Base-by-base conservation (phyloP, 2,888 invertebrate genomes). In the Drosophila kambysellisi region DNA sequence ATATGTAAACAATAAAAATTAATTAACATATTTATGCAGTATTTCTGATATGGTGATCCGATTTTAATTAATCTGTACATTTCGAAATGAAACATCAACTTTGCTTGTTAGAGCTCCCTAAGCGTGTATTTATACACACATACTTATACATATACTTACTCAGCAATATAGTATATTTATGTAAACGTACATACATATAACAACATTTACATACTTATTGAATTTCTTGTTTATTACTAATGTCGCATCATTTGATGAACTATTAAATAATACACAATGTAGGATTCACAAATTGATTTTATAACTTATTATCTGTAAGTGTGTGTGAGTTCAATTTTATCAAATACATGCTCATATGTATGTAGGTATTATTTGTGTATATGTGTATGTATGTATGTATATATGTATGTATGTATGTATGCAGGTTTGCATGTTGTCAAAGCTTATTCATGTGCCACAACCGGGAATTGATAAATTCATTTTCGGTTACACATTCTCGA, bases 201-300 rank as follows among this genome's bases (percentile, higher is more conserved):
- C 25, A 17, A 48, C 29, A 56, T 43, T 54, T 58, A 29, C 57
- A 60, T 70, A 70, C 54, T 61, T 64, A 74, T 67, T 51, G 75
- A 70, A 75, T 73, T 70, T 67, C 15, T 68, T 68, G 67, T 79
- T 81, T 81, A 81, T 81, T 76, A 56, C 72, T 72, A 71, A 80
- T 70, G 52, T 82, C 60, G 67, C 75, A 81, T 70, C 63, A 58
- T 67, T 41, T 65, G 70, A 81, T 81, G 74, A 79, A 81, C 78
- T 68, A 58, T 68, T 71, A 70, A 77, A 76, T 74, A 74, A 74
- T 81, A 76, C 73, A 81, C 64, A 63, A 75, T 79, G 64, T 68
- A 61, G 68, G 67, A 62, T 78, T 67, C 76, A 76, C 67, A 78
- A 78, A 71, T 62, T 76, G 61, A 52, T 37, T 50, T 48, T 67